phyloP scores from a whole-genome alignment of 2,113 vertebrate species.

The Calidris pygmaea region DNA sequence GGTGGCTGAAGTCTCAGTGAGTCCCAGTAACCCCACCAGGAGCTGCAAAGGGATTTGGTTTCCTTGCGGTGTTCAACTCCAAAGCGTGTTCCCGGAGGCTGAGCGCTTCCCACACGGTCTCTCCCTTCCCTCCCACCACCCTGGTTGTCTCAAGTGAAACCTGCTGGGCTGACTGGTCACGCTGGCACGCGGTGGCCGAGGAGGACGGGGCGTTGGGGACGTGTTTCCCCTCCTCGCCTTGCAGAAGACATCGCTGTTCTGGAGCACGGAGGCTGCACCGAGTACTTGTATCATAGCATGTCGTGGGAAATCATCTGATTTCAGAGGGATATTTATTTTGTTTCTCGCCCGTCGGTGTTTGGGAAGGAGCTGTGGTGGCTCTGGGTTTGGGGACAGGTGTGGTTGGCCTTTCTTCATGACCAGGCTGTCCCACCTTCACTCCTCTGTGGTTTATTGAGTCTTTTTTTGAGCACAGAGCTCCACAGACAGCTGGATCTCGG shows the following conservation, averaged over 20 bases:
- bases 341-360: neutral
- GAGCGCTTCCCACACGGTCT: neutral
- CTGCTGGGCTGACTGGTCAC: neutral
- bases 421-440: neutral
- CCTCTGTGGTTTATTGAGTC: accelerated
- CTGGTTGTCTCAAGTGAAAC: neutral
- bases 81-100: neutral
- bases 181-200: neutral
- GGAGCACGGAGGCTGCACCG: neutral
- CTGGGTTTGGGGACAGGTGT: neutral
- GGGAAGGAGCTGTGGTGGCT: neutral
- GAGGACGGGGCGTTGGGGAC: accelerated
- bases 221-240: neutral
- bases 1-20: neutral
- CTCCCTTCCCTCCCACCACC: neutral
- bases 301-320: neutral
- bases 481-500: neutral
- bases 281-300: neutral
- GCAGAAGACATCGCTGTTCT: neutral
- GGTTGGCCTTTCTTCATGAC: neutral
- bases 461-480: neutral
- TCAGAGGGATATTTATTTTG: conserved; percentile 15
- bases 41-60: conserved; percentile 5
- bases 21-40: neutral
- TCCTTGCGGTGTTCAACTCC: neutral